Percentiles rank a stretch among this genome's conserved stretches.
These are phyloP conservation scores for Maccullochella peelii DNA, from an alignment of 2,113 vertebrate genomes.

Conservation along the genomic window DNA sequence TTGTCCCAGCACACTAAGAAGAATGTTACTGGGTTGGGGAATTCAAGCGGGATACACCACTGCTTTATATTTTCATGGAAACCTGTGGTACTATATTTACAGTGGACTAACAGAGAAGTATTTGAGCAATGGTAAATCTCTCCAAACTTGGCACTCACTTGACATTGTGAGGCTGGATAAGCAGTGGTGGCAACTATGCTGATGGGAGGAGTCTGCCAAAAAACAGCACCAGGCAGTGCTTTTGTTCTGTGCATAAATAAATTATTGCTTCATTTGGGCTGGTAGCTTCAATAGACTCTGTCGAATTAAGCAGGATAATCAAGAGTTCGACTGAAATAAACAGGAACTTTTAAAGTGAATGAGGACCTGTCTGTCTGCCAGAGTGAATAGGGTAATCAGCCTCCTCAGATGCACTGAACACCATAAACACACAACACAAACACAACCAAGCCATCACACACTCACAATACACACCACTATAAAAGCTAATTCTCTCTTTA, in stretches of 20 bases:
- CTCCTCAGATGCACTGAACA: conserved; percentile 64
- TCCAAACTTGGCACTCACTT: conserved; percentile 57
- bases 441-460: conserved; percentile 25
- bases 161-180: conserved; percentile 62
- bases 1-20: background rate
- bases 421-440: conserved; percentile 27
- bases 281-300: conserved; percentile 72
- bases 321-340: conserved; percentile 75
- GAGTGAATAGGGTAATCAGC: conserved; percentile 69
- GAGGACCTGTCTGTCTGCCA: conserved; percentile 70
- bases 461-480: conserved; percentile 33
- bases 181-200: conserved; percentile 62
- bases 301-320: conserved; percentile 75
- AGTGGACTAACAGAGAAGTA: conserved; percentile 18
- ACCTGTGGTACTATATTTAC: conserved; percentile 9
- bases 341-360: conserved; percentile 74
- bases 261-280: conserved; percentile 78
- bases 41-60: background rate
- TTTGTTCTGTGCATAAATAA: conserved; percentile 80
- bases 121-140: conserved; percentile 52
- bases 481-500: conserved; percentile 35
- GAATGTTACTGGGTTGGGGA: background rate
- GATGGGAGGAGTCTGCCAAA: conserved; percentile 74
- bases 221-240: conserved; percentile 73
- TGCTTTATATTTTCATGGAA: conserved; percentile 5